phyloP scores from a whole-genome alignment of 2,113 vertebrate species.

The Eulacestoma nigropectus region DNA sequence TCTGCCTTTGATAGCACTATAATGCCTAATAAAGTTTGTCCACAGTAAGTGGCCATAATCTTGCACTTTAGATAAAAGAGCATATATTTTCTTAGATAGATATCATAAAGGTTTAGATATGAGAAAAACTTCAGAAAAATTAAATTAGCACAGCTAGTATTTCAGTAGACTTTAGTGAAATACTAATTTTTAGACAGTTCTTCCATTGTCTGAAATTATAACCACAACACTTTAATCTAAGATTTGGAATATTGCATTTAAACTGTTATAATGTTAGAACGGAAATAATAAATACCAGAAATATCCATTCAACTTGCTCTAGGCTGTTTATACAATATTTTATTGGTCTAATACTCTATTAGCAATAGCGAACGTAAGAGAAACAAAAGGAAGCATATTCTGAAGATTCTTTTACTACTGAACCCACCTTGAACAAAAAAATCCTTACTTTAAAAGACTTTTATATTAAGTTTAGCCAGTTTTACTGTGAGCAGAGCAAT shows the following conservation, averaged over 20 bases:
- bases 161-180: neutral
- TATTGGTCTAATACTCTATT: neutral
- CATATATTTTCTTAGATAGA: neutral
- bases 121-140: neutral
- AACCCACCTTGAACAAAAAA: neutral
- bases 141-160: neutral
- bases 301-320: neutral
- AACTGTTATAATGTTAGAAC: neutral
- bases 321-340: neutral
- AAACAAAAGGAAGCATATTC: neutral
- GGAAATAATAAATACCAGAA: neutral
- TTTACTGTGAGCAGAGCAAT: neutral
- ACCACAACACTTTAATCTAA: accelerated
- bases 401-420: neutral
- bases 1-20: neutral
- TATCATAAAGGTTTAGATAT: neutral
- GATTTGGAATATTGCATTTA: neutral
- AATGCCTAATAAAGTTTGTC: neutral
- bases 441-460: neutral
- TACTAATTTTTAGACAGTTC: neutral
- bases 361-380: neutral
- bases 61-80: neutral
- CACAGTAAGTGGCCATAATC: neutral
- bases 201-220: neutral
- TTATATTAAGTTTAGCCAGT: neutral